These are phyloP conservation scores for Tetanocera ferruginea DNA, from an alignment of 2,888 invertebrate species.

Conservation along the genomic window DNA sequence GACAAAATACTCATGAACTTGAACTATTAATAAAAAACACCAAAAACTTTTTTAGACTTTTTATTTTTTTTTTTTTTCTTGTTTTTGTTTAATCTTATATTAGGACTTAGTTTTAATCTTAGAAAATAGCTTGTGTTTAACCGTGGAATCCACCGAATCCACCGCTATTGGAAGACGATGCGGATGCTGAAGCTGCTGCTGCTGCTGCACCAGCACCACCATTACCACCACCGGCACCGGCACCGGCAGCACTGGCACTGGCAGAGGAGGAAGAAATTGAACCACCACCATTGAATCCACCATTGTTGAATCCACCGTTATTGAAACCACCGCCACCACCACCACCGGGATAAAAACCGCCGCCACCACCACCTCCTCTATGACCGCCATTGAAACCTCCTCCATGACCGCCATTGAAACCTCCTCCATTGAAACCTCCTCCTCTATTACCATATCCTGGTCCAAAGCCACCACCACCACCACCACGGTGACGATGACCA, in stretches of 20 bases:
- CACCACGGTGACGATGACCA: conserved; percentile 36
- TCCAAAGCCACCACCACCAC: conserved; percentile 34
- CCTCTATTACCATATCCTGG: conserved; percentile 5
- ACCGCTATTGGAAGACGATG: conserved; percentile 39
- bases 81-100: not conserved
- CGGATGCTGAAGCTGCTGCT: conserved; percentile 4
- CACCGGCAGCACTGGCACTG: conserved; percentile 17
- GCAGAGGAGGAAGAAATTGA: conserved; percentile 27
- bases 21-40: too few relatives aligned
- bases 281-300: not conserved
- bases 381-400: not conserved
- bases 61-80: not conserved
- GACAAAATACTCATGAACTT: too few relatives aligned
- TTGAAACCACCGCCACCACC: conserved; percentile 37
- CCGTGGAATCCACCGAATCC: conserved; percentile 37
- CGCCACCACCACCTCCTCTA: conserved; percentile 34
- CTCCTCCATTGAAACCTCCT: conserved; percentile 25
- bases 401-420: conserved; percentile 35
- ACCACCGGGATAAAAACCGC: conserved; percentile 32
- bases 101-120: not conserved
- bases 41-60: conserved; percentile 24
- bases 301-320: conserved; percentile 36
- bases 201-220: conserved; percentile 34
- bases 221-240: too few relatives aligned
- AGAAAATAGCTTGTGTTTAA: conserved; percentile 2